A percentile compares a stretch with the other conserved stretches of the same genome.
phyloP scores from a whole-genome alignment of 2,113 vertebrate species.

The Antennarius striatus region DNA sequence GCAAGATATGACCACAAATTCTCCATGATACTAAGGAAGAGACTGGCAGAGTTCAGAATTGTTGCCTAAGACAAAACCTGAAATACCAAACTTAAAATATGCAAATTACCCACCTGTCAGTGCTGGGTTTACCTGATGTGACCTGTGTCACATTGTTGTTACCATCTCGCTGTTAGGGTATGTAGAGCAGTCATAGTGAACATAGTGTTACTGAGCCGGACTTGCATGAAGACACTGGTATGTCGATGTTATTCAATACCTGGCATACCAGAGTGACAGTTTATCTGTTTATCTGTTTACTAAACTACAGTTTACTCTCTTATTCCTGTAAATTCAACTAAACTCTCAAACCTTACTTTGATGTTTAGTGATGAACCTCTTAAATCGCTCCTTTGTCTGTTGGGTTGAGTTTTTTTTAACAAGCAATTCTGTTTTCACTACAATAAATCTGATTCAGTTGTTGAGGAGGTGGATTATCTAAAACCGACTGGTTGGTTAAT shows the following conservation, averaged over 20 bases:
- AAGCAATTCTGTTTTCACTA: too few species aligned
- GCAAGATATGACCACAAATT: constrained; percentile 8
- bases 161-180: constrained; percentile 21
- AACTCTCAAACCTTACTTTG: too few species aligned
- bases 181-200: constrained; percentile 38
- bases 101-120: background rate
- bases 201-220: constrained; percentile 42
- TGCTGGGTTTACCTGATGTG: constrained; percentile 9
- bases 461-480: too few species aligned
- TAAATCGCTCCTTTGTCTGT: too few species aligned
- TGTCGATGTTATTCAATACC: constrained; percentile 57
- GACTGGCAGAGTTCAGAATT: background rate
- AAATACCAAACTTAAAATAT: background rate
- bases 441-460: too few species aligned
- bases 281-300: too few species aligned
- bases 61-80: background rate
- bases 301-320: too few species aligned
- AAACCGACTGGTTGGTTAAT: too few species aligned
- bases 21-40: background rate
- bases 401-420: too few species aligned
- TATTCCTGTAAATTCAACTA: too few species aligned
- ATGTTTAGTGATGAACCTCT: too few species aligned
- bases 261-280: constrained; percentile 40
- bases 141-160: constrained; percentile 18
- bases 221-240: constrained; percentile 48